Evolutionary conservation across 2,888 invertebrate genomes (phyloP).

Genomic region (Netelia fuscicornis): DNA sequence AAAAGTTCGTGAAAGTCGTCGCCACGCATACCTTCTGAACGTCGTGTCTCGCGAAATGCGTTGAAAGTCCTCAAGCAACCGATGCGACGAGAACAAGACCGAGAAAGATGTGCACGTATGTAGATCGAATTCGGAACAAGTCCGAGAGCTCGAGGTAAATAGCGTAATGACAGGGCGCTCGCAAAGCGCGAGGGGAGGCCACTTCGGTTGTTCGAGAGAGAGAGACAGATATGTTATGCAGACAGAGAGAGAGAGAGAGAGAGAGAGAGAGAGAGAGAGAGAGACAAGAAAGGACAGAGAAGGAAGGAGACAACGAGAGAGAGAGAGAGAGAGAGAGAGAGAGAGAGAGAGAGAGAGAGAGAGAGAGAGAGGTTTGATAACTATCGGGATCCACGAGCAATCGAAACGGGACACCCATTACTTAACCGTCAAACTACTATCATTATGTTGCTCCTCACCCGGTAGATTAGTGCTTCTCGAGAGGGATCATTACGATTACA

Average conservation of each 20-base stretch:
- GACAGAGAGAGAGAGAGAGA: too few relatives aligned
- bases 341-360: too few relatives aligned
- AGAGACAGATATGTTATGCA: too few relatives aligned
- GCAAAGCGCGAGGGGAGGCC: conserved; percentile 59
- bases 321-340: conserved; percentile 34
- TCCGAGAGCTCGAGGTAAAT: conserved; percentile 49
- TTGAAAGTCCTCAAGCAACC: too few relatives aligned
- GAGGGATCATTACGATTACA: conserved; percentile 71
- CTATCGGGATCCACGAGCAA: conserved; percentile 78
- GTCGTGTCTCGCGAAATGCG: too few relatives aligned
- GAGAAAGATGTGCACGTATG: conserved; percentile 7
- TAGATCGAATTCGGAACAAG: conserved; percentile 45
- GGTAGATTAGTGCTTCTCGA: conserved; percentile 71
- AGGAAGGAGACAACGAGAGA: too few relatives aligned
- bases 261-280: too few relatives aligned
- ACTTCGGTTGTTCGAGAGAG: conserved; percentile 68
- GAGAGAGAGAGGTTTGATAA: conserved; percentile 77
- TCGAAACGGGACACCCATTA: conserved; percentile 82
- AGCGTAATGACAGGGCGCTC: conserved; percentile 79
- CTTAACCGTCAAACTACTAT: conserved; percentile 80
- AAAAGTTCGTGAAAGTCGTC: too few relatives aligned
- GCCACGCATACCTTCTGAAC: too few relatives aligned
- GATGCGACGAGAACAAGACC: too few relatives aligned
- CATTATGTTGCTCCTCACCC: conserved; percentile 76
- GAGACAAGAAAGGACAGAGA: too few relatives aligned